Base-by-base conservation (phyloP, 30 jellyfish, hydroid and myxozoan species). In the Hydractinia symbiolongicarpus region DNA sequence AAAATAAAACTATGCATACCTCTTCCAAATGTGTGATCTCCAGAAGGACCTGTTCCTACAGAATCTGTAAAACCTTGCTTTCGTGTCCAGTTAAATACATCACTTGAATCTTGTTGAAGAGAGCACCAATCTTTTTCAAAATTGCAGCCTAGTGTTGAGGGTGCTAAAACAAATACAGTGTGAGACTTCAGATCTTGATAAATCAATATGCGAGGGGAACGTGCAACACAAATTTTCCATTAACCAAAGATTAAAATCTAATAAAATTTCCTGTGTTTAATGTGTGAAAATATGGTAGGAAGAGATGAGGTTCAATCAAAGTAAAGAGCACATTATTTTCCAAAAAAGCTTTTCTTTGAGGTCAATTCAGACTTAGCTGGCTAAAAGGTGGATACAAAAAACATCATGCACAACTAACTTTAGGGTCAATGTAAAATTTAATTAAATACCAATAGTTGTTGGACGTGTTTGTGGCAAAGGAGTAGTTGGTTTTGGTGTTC, bases 21-120 rank as follows among this genome's bases (percentile, higher is more conserved):
- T 81, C 83, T 91, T 30, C 98, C 98, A 21, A 60, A 78, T 21
- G 98, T 91, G 79, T 91, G 98, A 75, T 91, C 98, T 17, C 54
- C 76, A 15, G 91, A 61, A 4, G 98, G 98, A 6, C 98, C 98
- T 40, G 96, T 86, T 8, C 96, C 98, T 7, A 49, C 61, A 7
- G 95, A 16, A 54, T 83, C 88, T 13, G 98, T 91, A 87, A 60
- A 91, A 16, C 98, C 98, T 79, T 91, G 98, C 62, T 67, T 53
- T 10, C 98, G 84, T 5, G 98, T 91, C 98, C 98, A 91, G 96
- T 91, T 91, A 54, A 91, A 91, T 8, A 54, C 81, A 50, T 61
- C 95, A 8, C 79, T 60, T 13, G 88, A 75, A 62, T 86, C 96
- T 51, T 83, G 91, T 13, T 69, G 20, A 52, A 73, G 91, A 66